phyloP scores from a whole-genome alignment of 2,797 vertebrate species.

The Pseudochirops corinnae region DNA sequence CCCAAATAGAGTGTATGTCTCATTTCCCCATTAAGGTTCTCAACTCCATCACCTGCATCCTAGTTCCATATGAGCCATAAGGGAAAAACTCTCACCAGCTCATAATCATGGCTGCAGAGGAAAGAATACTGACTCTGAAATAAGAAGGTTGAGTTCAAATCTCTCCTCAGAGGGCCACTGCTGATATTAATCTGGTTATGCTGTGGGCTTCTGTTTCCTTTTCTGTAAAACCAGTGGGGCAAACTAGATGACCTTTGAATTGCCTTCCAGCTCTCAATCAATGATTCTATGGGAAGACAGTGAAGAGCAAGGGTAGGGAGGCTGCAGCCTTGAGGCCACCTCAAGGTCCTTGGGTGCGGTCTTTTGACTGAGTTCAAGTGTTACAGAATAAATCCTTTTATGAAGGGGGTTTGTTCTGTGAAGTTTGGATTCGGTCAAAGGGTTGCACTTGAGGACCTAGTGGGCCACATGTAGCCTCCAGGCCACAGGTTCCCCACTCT shows the following conservation, averaged over 20 bases:
- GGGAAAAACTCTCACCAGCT: background rate
- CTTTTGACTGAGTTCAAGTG: too few species aligned
- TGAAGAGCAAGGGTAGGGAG: too few species aligned
- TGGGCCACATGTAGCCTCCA: too few species aligned
- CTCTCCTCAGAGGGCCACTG: background rate
- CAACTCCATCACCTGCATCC: background rate
- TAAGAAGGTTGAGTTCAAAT: background rate
- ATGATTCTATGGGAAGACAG: background rate
- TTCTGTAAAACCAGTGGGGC: background rate
- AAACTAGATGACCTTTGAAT: background rate
- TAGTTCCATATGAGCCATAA: background rate
- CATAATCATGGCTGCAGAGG: background rate
- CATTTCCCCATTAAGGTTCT: background rate
- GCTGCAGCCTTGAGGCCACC: too few species aligned
- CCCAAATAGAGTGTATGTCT: background rate
- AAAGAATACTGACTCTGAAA: background rate
- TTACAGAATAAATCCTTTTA: too few species aligned
- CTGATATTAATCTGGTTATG: background rate
- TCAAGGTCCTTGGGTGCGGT: too few species aligned
- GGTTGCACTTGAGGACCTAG: too few species aligned
- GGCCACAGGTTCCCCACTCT: too few species aligned
- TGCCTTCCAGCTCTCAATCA: background rate
- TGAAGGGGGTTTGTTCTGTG: too few species aligned
- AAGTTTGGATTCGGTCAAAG: too few species aligned
- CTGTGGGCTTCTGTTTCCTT: background rate